These are phyloP conservation scores for Drosophila nr. perissopoda DNA, from an alignment of 2,888 invertebrate genomes.

Conservation along the genomic window DNA sequence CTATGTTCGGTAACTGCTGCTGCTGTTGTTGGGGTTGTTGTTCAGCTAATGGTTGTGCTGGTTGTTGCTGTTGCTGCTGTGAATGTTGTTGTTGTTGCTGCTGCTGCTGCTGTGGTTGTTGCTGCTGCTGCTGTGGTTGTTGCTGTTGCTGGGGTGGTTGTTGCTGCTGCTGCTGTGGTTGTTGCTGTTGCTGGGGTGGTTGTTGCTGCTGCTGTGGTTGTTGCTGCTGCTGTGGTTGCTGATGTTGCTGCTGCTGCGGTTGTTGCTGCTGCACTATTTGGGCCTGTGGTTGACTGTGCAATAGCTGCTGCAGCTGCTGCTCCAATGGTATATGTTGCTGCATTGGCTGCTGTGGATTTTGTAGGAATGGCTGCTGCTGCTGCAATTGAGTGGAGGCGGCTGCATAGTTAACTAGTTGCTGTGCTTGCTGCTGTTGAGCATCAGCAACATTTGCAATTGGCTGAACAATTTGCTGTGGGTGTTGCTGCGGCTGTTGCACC, in stretches of 20 bases:
- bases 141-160: constrained; percentile 28
- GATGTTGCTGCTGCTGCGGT: constrained; percentile 15
- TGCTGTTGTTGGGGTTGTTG: constrained; percentile 26
- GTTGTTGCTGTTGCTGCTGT: constrained; percentile 32
- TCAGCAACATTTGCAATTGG: constrained; percentile 48
- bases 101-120: constrained; percentile 27
- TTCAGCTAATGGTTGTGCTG: constrained; percentile 28
- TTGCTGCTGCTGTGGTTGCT: constrained; percentile 21
- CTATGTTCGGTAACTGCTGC: constrained; percentile 34
- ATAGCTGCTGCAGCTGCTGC: constrained; percentile 66
- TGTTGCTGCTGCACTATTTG: constrained; percentile 61
- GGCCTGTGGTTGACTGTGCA: constrained; percentile 56
- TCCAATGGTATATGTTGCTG: constrained; percentile 59
- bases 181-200: constrained; percentile 29
- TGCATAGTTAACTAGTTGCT: constrained; percentile 56
- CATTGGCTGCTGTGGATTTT: constrained; percentile 50
- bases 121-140: constrained; percentile 27
- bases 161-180: constrained; percentile 15
- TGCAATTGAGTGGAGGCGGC: constrained; percentile 47
- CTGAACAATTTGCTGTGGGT: constrained; percentile 46
- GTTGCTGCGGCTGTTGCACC: constrained; percentile 34
- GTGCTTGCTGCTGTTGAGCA: constrained; percentile 54
- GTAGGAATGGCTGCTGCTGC: constrained; percentile 56
- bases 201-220: constrained; percentile 22
- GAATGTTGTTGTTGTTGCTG: constrained; percentile 21